Percentiles rank a stretch among this genome's conserved stretches.
These are phyloP conservation scores for Apostichopus leukothele DNA, from an alignment of 53 echinoderm and acorn worm genomes.

Conservation along the genomic window DNA sequence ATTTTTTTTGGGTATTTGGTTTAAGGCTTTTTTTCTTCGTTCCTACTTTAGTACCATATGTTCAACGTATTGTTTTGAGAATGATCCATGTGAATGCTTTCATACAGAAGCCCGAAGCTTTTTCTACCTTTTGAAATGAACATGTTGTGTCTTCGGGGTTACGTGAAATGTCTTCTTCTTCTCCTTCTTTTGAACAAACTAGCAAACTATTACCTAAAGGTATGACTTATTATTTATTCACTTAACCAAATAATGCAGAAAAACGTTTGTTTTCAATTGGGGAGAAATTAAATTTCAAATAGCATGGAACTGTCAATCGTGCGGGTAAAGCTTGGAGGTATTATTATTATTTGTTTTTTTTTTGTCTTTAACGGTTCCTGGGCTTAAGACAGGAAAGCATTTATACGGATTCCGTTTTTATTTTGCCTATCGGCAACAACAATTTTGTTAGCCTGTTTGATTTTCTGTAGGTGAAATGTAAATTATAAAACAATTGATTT, in stretches of 20 bases:
- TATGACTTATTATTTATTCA: constrained; percentile 48
- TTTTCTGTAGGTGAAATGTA: constrained; percentile 50
- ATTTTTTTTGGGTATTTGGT: constrained; percentile 5
- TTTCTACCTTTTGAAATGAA: constrained; percentile 36
- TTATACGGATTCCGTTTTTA: constrained; percentile 44
- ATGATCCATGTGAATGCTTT: constrained; percentile 27
- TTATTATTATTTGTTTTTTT: neutral
- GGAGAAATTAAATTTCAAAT: constrained; percentile 49
- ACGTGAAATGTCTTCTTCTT: constrained; percentile 12
- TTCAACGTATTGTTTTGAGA: constrained; percentile 26
- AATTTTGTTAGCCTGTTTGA: constrained; percentile 50
- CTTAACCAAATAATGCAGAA: constrained; percentile 50
- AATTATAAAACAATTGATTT: constrained; percentile 50
- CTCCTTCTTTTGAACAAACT: neutral
- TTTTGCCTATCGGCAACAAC: constrained; percentile 40
- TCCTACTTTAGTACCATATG: constrained; percentile 21
- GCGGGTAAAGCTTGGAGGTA: constrained; percentile 23
- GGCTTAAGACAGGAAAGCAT: constrained; percentile 31
- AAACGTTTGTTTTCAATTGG: constrained; percentile 51
- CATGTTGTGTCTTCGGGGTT: constrained; percentile 31
- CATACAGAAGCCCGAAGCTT: constrained; percentile 23
- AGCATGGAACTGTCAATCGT: constrained; percentile 45
- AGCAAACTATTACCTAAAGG: constrained; percentile 44
- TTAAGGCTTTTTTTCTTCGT: constrained; percentile 24
- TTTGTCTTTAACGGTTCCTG: constrained; percentile 7